Base-by-base conservation (phyloP, 2,113 vertebrate genomes). In the Labeo catla region DNA sequence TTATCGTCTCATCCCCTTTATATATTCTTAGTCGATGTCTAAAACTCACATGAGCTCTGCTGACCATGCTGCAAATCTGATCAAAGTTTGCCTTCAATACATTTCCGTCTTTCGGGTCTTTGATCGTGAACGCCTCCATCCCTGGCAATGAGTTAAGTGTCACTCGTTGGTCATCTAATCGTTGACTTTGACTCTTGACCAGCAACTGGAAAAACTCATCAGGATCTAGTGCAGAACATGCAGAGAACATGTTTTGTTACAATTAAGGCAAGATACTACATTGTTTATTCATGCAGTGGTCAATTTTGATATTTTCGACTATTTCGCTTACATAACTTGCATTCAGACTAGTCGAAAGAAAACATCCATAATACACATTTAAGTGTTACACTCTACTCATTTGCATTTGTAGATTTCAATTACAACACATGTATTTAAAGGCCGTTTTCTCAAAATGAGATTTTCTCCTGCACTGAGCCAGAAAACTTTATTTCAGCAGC, bases 161-260 rank as follows among this genome's bases (percentile, higher is more conserved):
- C 52, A 90, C 91, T 0, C 91, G 91, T 39, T 93, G 91, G 82
- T 95, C 92, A 19, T 95, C 91, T 91, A 94, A 89, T 15, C 93
- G 87, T 52, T 91, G 92, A 15, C 91, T 89, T 88, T 95, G 94
- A 45, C 93, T 94, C 10, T 89, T 91, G 9, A 92, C 92, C 81
- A 93, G 39, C 87, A 93, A 91, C 78, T 95, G 92, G 87, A 93
- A 93, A 57, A 92, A 82, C 15, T 84, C 91, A 76, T 95, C 92
- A 87, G 91, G 87, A 87, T 92, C 89, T 0, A 90, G 88, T 11
- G 45, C 86, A 90, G 86, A n/a, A n/a, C 57, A n/a, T 88, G 59
- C 8, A 16, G 4, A 66, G 8, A 21, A 50, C 13, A 81, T 12
- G 12, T 23, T 43, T 3, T 28, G 19, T n/a, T 21, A 65, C 45